Base-by-base conservation (phyloP, 2,888 invertebrate species). In the Zhuqinia jingwanae region DNA sequence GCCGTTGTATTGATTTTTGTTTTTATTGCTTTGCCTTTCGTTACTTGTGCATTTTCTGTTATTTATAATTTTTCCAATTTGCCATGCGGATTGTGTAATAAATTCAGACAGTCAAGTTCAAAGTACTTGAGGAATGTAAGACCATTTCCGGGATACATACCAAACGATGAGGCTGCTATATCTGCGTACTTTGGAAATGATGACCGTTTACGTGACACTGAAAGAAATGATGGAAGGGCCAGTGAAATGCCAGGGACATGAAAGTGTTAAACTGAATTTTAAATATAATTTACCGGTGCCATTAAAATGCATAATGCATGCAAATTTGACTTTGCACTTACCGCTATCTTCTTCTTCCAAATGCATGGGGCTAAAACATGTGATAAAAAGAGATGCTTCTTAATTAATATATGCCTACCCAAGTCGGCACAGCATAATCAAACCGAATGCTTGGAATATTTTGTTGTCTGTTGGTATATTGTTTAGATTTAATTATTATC, bases 31-130 rank as follows among this genome's bases (percentile, higher is more conserved):
- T 45, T 86, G 36, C 86, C 86, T 13, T 76, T 86, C 56, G 80
- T 86, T 27, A 27, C 81, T 17, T 86, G 86, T 42, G 68, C 73
- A 13, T 81, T 86, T 50, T 47, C 85, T 13, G 15, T 85, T 2
- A 85, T 85, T 30, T 78, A 85, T n/a, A 77, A 87, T 45, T 82
- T 87, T 45, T 77, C 87, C 0, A 77, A n/a, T 47, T 58, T 87
- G 27, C 87, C 87, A 22, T 87, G 87, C 30, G 87, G 87, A 10
- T 13, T 87, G 2, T 87, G 87, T 17, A 87, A 87, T 63, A 56
- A 77, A 47, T 87, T 87, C 47, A 81, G 82, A 22, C 82, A 82
- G 22, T 30, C 87, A 11, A 87, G 82, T 13, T 87, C 87, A 20
- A 68, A 77, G 20, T 87, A 77, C 42, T 30, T 87, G 22, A 30